Evolutionary conservation across 1,140 invertebrate species (phyloP).

Genomic region (Calycopis cecrops): DNA sequence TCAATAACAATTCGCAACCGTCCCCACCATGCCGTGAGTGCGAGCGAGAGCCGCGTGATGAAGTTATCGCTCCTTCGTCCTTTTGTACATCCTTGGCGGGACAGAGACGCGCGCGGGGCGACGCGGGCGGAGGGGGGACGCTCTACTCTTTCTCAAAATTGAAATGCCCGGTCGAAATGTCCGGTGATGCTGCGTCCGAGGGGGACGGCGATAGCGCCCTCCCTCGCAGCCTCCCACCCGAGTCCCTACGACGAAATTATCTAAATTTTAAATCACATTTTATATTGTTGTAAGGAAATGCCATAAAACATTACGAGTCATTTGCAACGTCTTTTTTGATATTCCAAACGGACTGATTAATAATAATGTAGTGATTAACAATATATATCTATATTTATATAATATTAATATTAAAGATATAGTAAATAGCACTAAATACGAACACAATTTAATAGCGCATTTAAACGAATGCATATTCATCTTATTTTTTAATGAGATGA

Average conservation of each 20-base stretch:
- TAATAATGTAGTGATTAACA: too few species aligned
- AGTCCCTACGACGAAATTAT: slow-evolving; percentile 61
- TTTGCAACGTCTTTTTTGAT: background rate
- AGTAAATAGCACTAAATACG: too few species aligned
- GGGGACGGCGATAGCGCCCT: slow-evolving; percentile 67
- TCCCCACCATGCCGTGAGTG: slow-evolving; percentile 65
- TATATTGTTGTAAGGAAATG: slow-evolving; percentile 24
- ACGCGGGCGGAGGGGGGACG: slow-evolving; percentile 39
- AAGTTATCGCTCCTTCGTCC: slow-evolving; percentile 72
- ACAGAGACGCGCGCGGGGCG: slow-evolving; percentile 45
- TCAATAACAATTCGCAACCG: slow-evolving; percentile 75
- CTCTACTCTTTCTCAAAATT: slow-evolving; percentile 74
- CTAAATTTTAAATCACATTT: slow-evolving; percentile 65
- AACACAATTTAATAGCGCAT: too few species aligned
- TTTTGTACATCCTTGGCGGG: slow-evolving; percentile 62
- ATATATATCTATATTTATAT: too few species aligned
- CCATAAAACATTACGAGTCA: slow-evolving; percentile 1
- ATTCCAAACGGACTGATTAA: too few species aligned
- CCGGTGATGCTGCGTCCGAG: slow-evolving; percentile 73
- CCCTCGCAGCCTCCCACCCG: slow-evolving; percentile 66
- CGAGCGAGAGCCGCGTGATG: slow-evolving; percentile 65
- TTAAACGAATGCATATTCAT: too few species aligned
- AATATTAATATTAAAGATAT: too few species aligned
- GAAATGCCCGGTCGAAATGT: slow-evolving; percentile 75
- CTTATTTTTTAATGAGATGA: too few species aligned